Conservation (phyloP, 2,888 invertebrate species). For the Cryptocephalus primarius region DNA sequence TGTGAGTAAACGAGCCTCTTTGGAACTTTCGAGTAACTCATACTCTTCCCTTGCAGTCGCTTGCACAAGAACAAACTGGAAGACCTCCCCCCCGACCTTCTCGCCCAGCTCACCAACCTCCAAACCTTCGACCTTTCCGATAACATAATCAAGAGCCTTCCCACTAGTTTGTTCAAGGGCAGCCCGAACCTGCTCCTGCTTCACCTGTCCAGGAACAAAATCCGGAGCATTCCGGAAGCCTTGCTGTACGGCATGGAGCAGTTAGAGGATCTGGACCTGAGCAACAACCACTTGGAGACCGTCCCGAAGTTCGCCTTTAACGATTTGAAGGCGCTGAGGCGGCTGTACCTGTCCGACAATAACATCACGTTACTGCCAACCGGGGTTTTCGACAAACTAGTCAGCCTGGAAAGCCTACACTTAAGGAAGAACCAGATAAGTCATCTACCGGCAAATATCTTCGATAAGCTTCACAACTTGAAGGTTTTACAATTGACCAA, state of each 20-base stretch:
- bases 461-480: slow-evolving; percentile 41
- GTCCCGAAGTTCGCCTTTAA: slow-evolving; percentile 48
- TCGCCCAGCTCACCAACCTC: slow-evolving; percentile 47
- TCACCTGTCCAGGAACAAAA: slow-evolving; percentile 55
- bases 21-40: too few species aligned
- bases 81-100: slow-evolving; percentile 48
- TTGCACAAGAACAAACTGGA: slow-evolving; percentile 55
- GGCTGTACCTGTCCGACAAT: slow-evolving; percentile 60
- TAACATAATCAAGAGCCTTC: slow-evolving; percentile 49
- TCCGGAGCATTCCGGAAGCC: slow-evolving; percentile 46
- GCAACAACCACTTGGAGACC: slow-evolving; percentile 51
- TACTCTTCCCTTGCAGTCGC: slow-evolving; percentile 40
- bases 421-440: slow-evolving; percentile 45
- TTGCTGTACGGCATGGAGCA: slow-evolving; percentile 46
- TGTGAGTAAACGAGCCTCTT: slow-evolving; percentile 49
- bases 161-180: slow-evolving; percentile 47
- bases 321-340: slow-evolving; percentile 45
- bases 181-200: slow-evolving; percentile 48
- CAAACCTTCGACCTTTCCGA: slow-evolving; percentile 58
- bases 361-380: slow-evolving; percentile 47
- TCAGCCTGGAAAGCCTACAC: slow-evolving; percentile 44
- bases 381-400: slow-evolving; percentile 43
- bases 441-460: slow-evolving; percentile 39
- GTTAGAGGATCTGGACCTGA: slow-evolving; percentile 58
- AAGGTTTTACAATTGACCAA: slow-evolving; percentile 44